phyloP scores from a whole-genome alignment of 2,888 invertebrate species.

The Stomorhina lunata region DNA sequence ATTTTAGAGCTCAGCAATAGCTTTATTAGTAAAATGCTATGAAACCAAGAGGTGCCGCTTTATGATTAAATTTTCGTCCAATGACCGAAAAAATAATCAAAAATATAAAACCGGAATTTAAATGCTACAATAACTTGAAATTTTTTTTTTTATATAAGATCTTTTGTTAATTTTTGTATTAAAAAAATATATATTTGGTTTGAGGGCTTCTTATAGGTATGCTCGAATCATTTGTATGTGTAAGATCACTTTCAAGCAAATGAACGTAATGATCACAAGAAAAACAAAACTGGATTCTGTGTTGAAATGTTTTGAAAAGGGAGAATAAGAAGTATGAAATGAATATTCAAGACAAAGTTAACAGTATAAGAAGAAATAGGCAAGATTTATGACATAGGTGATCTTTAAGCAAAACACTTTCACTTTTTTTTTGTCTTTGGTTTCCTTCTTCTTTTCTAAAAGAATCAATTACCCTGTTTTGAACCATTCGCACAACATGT shows the following conservation, averaged over 20 bases:
- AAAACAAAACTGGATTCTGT: too few species aligned
- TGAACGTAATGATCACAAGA: too few species aligned
- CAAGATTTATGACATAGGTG: constrained; percentile 45
- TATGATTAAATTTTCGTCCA: constrained; percentile 70
- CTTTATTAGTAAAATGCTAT: neutral
- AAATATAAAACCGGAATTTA: constrained; percentile 61
- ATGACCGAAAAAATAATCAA: constrained; percentile 74
- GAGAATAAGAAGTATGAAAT: too few species aligned
- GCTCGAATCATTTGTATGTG: too few species aligned
- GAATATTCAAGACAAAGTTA: neutral
- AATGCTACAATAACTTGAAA: constrained; percentile 49
- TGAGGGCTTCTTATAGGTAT: neutral
- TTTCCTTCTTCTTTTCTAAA: constrained; percentile 50
- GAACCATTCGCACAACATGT: constrained; percentile 2
- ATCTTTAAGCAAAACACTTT: constrained; percentile 55
- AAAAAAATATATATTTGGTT: neutral
- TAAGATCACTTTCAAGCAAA: too few species aligned
- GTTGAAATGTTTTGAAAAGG: too few species aligned
- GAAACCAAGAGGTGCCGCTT: constrained; percentile 64
- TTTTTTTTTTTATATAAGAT: constrained; percentile 6
- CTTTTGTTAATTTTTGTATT: neutral
- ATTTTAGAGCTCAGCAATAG: too few species aligned
- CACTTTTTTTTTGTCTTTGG: constrained; percentile 57
- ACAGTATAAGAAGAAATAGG: neutral
- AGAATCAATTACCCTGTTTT: constrained; percentile 62